Evolutionary conservation across 2,797 vertebrate genomes (phyloP).

Genomic region (Sebastes itinus): DNA sequence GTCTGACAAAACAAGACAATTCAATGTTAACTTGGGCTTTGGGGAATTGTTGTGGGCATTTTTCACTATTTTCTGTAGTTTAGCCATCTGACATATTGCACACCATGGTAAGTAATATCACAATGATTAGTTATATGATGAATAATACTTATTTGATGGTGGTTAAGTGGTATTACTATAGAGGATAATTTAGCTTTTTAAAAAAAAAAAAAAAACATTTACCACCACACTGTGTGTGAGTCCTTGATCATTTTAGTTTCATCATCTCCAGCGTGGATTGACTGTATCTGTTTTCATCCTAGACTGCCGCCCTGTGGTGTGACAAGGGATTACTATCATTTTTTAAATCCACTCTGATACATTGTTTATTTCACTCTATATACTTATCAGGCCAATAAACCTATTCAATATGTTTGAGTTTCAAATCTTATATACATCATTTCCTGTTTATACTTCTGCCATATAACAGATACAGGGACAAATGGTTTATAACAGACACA

Average conservation of each 20-base stretch:
- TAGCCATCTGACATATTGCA: not conserved
- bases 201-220: not conserved
- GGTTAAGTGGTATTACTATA: not conserved
- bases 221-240: not conserved
- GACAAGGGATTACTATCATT: not conserved
- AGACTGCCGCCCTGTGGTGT: slow-evolving; percentile 18
- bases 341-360: not conserved
- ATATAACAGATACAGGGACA: too few species aligned
- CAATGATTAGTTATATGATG: not conserved
- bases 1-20: too few species aligned
- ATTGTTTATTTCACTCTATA: not conserved
- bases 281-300: not conserved
- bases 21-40: too few species aligned
- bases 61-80: not conserved
- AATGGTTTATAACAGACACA: not conserved
- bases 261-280: not conserved
- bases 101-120: not conserved
- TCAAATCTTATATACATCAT: not conserved
- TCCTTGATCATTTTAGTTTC: not conserved
- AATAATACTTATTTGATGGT: not conserved
- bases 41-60: too few species aligned
- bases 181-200: not conserved
- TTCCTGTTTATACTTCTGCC: not conserved
- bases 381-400: not conserved
- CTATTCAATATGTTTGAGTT: not conserved